Conservation (phyloP, 37 sponge, comb jelly and placozoan species). For the Ianthella basta region DNA sequence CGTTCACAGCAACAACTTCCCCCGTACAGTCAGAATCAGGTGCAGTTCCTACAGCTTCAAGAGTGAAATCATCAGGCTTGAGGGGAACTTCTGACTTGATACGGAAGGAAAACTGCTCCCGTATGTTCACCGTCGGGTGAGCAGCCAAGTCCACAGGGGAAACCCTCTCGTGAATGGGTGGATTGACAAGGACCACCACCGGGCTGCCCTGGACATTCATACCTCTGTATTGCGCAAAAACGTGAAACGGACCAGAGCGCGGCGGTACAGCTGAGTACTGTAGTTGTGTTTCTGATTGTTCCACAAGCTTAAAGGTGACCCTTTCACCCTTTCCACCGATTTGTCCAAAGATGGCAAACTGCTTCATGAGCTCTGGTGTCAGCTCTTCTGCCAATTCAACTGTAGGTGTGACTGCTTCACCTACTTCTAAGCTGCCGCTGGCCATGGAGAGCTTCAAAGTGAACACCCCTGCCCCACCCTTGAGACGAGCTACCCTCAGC, state of each 20-base stretch:
- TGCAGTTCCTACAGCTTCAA: conserved; percentile 7
- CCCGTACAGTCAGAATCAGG: conserved; percentile 5
- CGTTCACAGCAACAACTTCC: conserved; percentile 10
- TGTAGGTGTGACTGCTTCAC: neutral
- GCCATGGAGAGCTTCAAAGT: neutral
- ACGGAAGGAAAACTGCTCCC: conserved; percentile 30
- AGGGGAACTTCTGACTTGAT: conserved; percentile 33
- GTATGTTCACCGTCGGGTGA: neutral
- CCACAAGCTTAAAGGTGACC: neutral
- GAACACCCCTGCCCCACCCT: conserved; percentile 18
- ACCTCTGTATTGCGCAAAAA: neutral
- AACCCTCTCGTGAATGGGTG: conserved; percentile 4
- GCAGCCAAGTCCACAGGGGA: neutral
- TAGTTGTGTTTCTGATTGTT: neutral
- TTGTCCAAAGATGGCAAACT: neutral
- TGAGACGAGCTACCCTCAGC: neutral
- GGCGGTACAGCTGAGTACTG: neutral
- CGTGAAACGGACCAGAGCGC: neutral
- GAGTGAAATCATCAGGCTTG: neutral
- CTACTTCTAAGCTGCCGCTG: neutral
- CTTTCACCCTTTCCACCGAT: neutral
- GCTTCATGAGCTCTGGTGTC: neutral
- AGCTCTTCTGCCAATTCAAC: neutral
- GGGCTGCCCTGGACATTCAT: conserved; percentile 16
- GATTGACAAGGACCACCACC: neutral